These are phyloP conservation scores for Diacarnus erythraeanus DNA, from an alignment of 37 sponge, comb jelly and placozoan genomes.

Conservation along the genomic window DNA sequence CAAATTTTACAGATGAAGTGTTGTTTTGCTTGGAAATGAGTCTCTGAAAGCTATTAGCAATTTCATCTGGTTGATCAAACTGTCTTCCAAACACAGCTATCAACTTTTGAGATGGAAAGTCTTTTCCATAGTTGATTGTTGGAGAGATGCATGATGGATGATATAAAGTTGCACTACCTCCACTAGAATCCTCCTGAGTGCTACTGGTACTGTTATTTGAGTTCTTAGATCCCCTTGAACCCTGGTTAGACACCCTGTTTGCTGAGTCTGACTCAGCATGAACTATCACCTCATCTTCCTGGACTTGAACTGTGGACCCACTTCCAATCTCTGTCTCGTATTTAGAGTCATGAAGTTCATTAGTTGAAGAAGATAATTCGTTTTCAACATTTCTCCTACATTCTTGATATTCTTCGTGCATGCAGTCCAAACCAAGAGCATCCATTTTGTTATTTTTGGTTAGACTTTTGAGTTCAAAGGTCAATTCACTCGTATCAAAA, in stretches of 20 bases:
- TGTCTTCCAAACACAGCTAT: slow-evolving; percentile 87
- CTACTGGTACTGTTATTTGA: slow-evolving; percentile 16
- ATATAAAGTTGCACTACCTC: slow-evolving; percentile 25
- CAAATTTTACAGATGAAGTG: slow-evolving; percentile 42
- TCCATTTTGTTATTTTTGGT: slow-evolving; percentile 25
- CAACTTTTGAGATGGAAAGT: slow-evolving; percentile 43
- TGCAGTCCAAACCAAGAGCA: slow-evolving; percentile 21
- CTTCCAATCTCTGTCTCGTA: slow-evolving; percentile 5
- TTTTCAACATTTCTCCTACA: neutral
- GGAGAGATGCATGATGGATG: slow-evolving; percentile 32
- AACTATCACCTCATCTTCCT: neutral
- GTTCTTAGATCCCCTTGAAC: neutral
- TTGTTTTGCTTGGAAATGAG: neutral
- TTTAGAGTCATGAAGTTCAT: too few species aligned
- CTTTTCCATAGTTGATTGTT: slow-evolving; percentile 58
- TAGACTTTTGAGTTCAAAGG: slow-evolving; percentile 9
- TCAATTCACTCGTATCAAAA: too few species aligned
- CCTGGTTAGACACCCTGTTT: neutral
- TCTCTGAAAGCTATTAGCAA: slow-evolving; percentile 49
- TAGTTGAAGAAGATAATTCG: neutral
- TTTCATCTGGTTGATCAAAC: slow-evolving; percentile 71
- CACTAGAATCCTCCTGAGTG: neutral
- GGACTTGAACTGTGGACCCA: slow-evolving; percentile 26
- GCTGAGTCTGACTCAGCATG: neutral
- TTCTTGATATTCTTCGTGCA: slow-evolving; percentile 25